Conservation (phyloP, 2,113 vertebrate genomes). For the Gallinago paraguaiae region DNA sequence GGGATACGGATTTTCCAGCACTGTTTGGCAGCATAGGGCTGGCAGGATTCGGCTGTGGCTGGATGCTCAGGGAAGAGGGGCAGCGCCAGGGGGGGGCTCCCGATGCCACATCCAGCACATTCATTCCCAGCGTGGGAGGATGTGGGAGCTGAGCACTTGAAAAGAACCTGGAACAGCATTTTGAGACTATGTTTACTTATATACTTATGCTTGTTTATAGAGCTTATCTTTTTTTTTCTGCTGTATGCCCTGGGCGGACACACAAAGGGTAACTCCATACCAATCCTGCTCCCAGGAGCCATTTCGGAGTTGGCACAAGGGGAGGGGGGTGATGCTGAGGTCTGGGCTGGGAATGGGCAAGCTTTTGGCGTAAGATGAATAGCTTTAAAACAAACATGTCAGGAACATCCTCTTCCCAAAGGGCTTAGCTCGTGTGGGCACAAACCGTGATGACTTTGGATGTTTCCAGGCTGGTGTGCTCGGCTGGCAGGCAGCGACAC, state of each 20-base stretch:
- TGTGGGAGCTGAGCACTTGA: background rate
- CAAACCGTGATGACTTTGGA: rapidly evolving
- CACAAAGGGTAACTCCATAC: background rate
- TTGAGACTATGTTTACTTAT: background rate
- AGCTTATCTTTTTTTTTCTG: background rate
- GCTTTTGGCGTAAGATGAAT: background rate
- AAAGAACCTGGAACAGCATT: background rate
- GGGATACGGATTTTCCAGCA: background rate
- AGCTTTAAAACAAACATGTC: rapidly evolving
- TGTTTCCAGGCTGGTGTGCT: background rate
- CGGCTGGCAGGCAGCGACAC: background rate
- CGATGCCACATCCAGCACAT: background rate
- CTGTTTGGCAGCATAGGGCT: rapidly evolving
- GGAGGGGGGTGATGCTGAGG: rapidly evolving
- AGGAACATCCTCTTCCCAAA: rapidly evolving
- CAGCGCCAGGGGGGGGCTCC: rapidly evolving
- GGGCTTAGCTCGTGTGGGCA: background rate
- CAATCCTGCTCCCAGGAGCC: background rate
- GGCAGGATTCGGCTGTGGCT: background rate
- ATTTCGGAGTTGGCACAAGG: background rate
- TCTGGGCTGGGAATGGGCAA: rapidly evolving
- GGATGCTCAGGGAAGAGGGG: rapidly evolving
- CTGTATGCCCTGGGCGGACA: background rate
- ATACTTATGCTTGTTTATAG: rapidly evolving
- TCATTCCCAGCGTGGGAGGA: rapidly evolving